Percentiles rank a stretch among this genome's conserved stretches.
Evolutionary conservation across 2,113 vertebrate genomes (phyloP).

Genomic region (Campylomormyrus numenius): DNA sequence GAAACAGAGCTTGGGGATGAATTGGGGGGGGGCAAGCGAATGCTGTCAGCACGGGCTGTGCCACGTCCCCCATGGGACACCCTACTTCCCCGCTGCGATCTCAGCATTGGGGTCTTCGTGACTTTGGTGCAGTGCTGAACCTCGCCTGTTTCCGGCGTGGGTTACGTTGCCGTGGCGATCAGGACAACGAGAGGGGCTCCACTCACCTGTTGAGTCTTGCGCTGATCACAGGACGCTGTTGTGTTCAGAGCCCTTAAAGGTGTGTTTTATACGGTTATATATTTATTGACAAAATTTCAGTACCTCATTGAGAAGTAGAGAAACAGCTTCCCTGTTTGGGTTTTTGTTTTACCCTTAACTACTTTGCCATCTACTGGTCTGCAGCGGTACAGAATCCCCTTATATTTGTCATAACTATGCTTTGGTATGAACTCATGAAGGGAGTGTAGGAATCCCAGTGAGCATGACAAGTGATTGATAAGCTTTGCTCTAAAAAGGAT

Average conservation of each 20-base stretch:
- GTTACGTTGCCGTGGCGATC: neutral
- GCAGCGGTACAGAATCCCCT: neutral
- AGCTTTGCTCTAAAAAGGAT: neutral
- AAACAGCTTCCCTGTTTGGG: neutral
- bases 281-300: neutral
- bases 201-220: neutral
- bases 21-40: slow-evolving; percentile 12
- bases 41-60: slow-evolving; percentile 31
- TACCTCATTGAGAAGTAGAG: neutral
- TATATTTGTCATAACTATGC: neutral
- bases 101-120: neutral
- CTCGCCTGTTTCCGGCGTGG: neutral
- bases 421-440: neutral
- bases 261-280: neutral
- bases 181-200: no score
- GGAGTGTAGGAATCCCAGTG: neutral
- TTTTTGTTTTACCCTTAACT: neutral
- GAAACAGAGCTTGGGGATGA: slow-evolving; percentile 53
- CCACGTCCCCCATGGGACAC: slow-evolving; percentile 12
- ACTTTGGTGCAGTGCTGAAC: neutral
- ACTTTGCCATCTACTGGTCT: neutral
- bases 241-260: neutral
- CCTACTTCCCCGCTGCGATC: neutral
- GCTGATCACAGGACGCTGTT: neutral
- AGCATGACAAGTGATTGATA: neutral